A percentile compares a stretch with the other conserved stretches of the same genome.
phyloP scores from a whole-genome alignment of 2,888 invertebrate genomes.

The Scaptomyza polygonia region DNA sequence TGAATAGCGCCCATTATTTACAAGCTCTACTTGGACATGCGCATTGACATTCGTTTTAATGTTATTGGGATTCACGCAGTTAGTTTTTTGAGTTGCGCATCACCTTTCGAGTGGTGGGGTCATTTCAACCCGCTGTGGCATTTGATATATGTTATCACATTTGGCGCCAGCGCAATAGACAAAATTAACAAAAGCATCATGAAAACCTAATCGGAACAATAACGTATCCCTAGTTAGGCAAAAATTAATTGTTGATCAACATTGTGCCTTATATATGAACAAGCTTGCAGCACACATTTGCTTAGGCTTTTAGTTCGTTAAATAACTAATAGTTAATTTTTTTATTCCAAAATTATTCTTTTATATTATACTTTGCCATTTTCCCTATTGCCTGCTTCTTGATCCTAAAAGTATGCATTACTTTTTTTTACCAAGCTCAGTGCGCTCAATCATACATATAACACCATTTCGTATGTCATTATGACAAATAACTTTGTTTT shows the following conservation, averaged over 20 bases:
- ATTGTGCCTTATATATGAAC: no score
- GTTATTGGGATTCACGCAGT: neutral
- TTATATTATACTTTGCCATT: no score
- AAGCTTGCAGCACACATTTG: no score
- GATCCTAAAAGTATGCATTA: neutral
- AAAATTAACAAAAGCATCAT: neutral
- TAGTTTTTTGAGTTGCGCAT: neutral
- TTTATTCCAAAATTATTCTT: no score
- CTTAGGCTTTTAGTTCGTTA: no score
- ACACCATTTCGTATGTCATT: no score
- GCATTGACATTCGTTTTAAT: neutral
- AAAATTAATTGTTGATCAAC: no score
- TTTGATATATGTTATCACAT: neutral
- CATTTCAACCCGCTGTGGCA: neutral
- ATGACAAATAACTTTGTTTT: no score
- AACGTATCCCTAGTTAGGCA: no score
- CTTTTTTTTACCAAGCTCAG: neutral
- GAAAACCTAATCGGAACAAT: neutral
- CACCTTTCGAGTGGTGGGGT: neutral
- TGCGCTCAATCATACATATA: no score
- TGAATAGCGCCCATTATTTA: neutral
- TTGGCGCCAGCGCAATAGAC: conserved; percentile 1
- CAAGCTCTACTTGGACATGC: neutral
- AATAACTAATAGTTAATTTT: no score
- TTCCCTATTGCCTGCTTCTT: neutral